phyloP scores from a whole-genome alignment of 2,113 vertebrate genomes.

The Paradoxurus hermaphroditus region DNA sequence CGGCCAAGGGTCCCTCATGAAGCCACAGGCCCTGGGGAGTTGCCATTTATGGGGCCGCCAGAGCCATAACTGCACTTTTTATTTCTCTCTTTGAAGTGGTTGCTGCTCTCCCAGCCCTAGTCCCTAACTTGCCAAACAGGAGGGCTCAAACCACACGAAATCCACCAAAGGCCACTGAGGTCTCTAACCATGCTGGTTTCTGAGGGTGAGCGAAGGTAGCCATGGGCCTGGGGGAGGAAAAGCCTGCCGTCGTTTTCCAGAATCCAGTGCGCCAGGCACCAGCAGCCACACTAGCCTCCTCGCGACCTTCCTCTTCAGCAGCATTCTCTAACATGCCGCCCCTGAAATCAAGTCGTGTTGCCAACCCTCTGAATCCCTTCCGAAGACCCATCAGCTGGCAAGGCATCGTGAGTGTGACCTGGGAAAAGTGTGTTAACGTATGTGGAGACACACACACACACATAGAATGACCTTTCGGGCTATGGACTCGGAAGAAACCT shows the following conservation, averaged over 20 bases:
- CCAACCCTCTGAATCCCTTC: background rate
- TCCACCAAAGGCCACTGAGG: background rate
- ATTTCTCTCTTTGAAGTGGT: slow-evolving; percentile 23
- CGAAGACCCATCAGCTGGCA: background rate
- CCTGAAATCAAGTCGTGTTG: slow-evolving; percentile 3
- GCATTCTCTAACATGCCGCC: background rate
- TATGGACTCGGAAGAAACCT: background rate
- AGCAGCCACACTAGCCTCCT: background rate
- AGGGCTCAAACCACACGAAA: background rate
- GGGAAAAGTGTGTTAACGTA: background rate
- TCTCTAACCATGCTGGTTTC: background rate
- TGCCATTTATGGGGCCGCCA: background rate
- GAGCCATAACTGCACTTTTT: background rate
- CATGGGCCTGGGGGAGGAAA: background rate
- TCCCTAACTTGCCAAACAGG: background rate
- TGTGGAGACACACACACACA: background rate
- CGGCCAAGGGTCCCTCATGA: background rate
- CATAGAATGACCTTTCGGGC: background rate
- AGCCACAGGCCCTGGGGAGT: background rate
- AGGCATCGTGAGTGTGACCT: background rate
- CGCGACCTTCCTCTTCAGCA: background rate
- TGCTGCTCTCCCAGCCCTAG: background rate
- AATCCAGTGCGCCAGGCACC: background rate
- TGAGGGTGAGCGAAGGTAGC: background rate
- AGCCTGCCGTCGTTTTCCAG: background rate